Conservation (phyloP, 1,140 invertebrate genomes). For the Araneus ventricosus region DNA sequence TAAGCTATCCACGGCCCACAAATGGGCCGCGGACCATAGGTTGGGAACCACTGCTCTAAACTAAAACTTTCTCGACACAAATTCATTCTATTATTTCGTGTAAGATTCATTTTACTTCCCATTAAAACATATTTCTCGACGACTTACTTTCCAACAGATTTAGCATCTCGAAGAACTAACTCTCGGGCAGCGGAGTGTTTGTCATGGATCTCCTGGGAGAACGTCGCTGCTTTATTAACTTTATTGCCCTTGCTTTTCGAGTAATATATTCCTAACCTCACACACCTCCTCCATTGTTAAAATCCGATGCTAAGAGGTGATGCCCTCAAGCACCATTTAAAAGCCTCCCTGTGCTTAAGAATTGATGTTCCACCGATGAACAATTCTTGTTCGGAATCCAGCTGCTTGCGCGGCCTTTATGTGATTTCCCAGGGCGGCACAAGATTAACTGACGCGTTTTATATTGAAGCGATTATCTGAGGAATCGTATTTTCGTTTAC, state of each 20-base stretch:
- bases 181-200: background rate
- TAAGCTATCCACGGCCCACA: too few species aligned
- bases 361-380: conserved; percentile 12
- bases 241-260: background rate
- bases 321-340: conserved; percentile 32
- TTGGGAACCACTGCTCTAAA: too few species aligned
- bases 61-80: too few species aligned
- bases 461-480: conserved; percentile 45
- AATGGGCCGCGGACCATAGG: too few species aligned
- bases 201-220: background rate
- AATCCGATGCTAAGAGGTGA: background rate
- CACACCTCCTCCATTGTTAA: background rate
- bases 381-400: conserved; percentile 39
- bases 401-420: background rate
- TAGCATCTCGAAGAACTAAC: too few species aligned
- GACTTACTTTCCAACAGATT: too few species aligned
- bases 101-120: too few species aligned
- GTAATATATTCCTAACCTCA: background rate
- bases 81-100: too few species aligned
- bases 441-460: conserved; percentile 43
- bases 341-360: background rate
- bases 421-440: conserved; percentile 5
- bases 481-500: conserved; percentile 49
- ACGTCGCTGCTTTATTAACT: background rate
- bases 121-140: too few species aligned